Evolutionary conservation across 2,797 vertebrate species (phyloP), one percentile per base, ranked within the genome.

Genomic region (Borostomias antarcticus): DNA sequence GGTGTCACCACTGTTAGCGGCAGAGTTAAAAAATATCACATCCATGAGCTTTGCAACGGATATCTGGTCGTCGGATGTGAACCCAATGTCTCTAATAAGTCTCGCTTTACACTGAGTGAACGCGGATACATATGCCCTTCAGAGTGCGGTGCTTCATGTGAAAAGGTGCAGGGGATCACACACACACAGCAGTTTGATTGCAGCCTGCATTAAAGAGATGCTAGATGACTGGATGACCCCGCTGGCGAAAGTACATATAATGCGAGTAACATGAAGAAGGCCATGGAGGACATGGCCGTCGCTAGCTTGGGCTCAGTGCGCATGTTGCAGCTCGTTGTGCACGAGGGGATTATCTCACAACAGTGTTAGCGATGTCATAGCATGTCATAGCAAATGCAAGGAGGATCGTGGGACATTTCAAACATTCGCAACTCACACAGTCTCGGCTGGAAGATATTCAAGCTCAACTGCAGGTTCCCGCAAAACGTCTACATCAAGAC

Each of bases 231-330:
- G 47, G 33, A 28, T 40, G 45, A 70, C 59, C 45, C 37, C 54
- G 4, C 54, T 64, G 47, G 17, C 30, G 13, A 62, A 72, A 50
- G 69, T 72, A 29, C 63, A 72, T n/a, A 66, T 47, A 71, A 71
- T 47, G 57, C 57, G 10, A 65, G 56, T 29, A 70, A 63, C 13
- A 63, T 69, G 59, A 69, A 70, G 29, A 54, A 53, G 19, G 61
- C 19, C 2, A 58, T 58, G 52, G 37, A 57, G 0, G 43, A 70
- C 15, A 8, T 57, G 50, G 57, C 23, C 47, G 50, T 61, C 2
- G 3, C 17, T 13, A 66, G 37, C 25, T 56, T 62, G 21, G 64
- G 64, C 10, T 62, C 66, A 7, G 64, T 29, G 11, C 40, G 66
- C 40, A 28, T 40, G 17, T 9, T 72, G 51, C 62, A 66, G 56